Evolutionary conservation across 2,888 invertebrate genomes (phyloP).

Genomic region (Panopea generosa): DNA sequence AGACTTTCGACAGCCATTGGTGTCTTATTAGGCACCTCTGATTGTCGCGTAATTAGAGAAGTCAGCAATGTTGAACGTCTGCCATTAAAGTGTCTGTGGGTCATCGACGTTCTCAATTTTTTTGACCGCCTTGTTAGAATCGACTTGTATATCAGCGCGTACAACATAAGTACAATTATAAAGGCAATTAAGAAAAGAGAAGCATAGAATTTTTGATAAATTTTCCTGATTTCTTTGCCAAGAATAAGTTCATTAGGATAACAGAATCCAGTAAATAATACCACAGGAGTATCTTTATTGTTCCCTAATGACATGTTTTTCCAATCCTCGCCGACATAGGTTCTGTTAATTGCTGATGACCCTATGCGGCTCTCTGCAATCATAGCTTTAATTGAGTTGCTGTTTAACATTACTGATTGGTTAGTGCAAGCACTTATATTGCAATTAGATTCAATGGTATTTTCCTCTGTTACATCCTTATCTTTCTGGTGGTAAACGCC

Average conservation of each 20-base stretch:
- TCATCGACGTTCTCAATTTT: constrained; percentile 42
- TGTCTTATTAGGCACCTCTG: too few relatives aligned
- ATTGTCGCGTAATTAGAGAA: not conserved
- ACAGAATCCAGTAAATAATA: constrained; percentile 55
- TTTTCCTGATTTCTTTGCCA: constrained; percentile 41
- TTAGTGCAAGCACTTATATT: too few relatives aligned
- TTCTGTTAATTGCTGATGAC: too few relatives aligned
- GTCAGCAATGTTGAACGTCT: constrained; percentile 26
- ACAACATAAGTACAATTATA: constrained; percentile 59
- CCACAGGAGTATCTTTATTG: too few relatives aligned
- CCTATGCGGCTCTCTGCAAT: too few relatives aligned
- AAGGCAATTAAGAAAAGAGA: constrained; percentile 65
- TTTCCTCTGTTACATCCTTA: not conserved
- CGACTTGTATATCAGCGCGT: constrained; percentile 64
- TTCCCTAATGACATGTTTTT: too few relatives aligned
- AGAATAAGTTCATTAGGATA: constrained; percentile 59
- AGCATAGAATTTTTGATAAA: constrained; percentile 66
- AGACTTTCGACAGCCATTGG: too few relatives aligned
- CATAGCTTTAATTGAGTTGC: too few relatives aligned
- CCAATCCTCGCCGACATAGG: too few relatives aligned
- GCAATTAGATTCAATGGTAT: too few relatives aligned
- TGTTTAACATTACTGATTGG: too few relatives aligned
- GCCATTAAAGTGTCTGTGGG: constrained; percentile 26
- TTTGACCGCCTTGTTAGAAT: constrained; percentile 56
- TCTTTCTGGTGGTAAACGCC: constrained; percentile 53